phyloP scores from a whole-genome alignment of 2,113 vertebrate genomes.

The Microcebus ravelobensis region DNA sequence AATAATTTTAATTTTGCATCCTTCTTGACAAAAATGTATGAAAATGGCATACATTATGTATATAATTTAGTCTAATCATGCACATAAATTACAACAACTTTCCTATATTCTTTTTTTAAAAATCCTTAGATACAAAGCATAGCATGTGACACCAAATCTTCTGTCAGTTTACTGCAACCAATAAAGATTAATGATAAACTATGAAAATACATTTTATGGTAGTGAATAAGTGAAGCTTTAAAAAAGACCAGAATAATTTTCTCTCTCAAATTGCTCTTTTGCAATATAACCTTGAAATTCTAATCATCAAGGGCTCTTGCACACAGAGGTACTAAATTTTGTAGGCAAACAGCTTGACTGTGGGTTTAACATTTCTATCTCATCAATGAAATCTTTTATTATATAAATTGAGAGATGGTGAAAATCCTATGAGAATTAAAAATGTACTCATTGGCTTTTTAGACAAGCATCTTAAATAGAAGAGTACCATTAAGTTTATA shows the following conservation, averaged over 20 bases:
- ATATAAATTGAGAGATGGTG: background rate
- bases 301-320: background rate
- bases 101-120: background rate
- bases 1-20: constrained; percentile 25
- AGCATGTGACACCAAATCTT: background rate
- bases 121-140: background rate
- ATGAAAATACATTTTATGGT: constrained; percentile 16
- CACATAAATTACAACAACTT: background rate
- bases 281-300: constrained; percentile 43
- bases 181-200: constrained; percentile 55
- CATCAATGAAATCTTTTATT: background rate
- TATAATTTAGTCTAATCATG: background rate
- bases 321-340: constrained; percentile 15
- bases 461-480: background rate
- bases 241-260: constrained; percentile 25
- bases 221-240: constrained; percentile 24
- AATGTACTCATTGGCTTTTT: background rate
- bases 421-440: background rate
- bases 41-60: background rate
- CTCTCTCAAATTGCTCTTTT: constrained; percentile 10
- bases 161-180: background rate
- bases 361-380: background rate
- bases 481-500: background rate
- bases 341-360: background rate
- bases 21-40: background rate